phyloP scores from a whole-genome alignment of 2,113 vertebrate species.

The Pseudorectes ferrugineus region DNA sequence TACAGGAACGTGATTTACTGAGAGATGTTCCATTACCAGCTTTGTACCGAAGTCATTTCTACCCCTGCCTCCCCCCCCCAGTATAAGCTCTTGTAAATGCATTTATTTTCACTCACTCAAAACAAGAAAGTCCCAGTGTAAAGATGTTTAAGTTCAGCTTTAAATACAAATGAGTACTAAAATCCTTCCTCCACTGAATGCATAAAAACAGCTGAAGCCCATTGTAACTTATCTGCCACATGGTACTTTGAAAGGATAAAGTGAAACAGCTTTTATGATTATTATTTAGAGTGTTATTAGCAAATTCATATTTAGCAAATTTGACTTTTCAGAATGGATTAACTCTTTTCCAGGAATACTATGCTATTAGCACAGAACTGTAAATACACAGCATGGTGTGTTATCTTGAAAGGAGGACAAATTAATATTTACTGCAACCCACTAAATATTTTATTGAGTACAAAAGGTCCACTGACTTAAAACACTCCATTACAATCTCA shows the following conservation, averaged over 20 bases:
- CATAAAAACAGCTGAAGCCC: background rate
- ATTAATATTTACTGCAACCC: constrained; percentile 41
- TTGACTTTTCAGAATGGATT: background rate
- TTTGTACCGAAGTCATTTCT: background rate
- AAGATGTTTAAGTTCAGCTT: background rate
- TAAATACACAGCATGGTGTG: background rate
- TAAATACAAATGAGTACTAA: background rate
- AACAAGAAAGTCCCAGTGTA: background rate
- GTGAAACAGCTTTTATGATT: background rate
- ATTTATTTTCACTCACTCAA: background rate
- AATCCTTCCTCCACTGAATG: background rate
- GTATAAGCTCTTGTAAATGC: background rate
- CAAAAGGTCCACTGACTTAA: constrained; percentile 17
- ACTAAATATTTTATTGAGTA: constrained; percentile 44
- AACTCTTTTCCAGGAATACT: background rate
- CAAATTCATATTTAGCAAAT: background rate
- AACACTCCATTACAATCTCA: background rate
- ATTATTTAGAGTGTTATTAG: background rate
- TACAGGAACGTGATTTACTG: constrained; percentile 33
- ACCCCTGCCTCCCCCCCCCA: background rate
- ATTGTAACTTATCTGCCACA: background rate
- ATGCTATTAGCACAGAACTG: background rate
- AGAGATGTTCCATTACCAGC: background rate
- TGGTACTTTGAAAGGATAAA: background rate
- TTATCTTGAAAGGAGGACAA: constrained; percentile 29